Evolutionary conservation across 23 tunicate genomes (phyloP).

Genomic region (Trididemnum miniatum): DNA sequence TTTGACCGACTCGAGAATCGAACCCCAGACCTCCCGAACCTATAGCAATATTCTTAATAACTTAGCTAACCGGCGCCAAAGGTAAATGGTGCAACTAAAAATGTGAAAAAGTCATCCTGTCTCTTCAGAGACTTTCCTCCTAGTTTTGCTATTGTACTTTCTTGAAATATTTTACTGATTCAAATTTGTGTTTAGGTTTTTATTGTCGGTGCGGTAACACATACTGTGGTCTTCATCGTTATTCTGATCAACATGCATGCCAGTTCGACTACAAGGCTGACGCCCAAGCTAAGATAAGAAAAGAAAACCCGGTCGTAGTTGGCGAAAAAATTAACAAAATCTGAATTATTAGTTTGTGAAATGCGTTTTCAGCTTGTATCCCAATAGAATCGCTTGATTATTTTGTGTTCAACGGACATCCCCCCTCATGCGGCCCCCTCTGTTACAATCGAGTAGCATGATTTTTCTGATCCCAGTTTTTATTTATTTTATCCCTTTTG

Average conservation of each 20-base stretch:
- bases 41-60: no score
- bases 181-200: constrained; percentile 92
- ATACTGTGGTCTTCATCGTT: constrained; percentile 95
- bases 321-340: constrained; percentile 97
- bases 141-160: background rate
- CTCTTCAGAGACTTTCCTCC: background rate
- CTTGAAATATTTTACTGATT: no score
- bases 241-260: constrained; percentile 98
- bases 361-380: background rate
- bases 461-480: no score
- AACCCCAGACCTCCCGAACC: no score
- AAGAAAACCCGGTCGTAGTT: constrained; percentile 92
- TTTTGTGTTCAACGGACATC: no score
- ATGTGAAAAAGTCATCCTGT: no score
- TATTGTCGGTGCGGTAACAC: constrained; percentile 95
- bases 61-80: no score
- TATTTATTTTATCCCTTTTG: no score
- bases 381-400: background rate
- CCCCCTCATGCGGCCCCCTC: no score
- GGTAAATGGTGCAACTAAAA: no score
- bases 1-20: no score
- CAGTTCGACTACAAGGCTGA: constrained; percentile 95
- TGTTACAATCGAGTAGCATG: no score
- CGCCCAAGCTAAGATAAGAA: constrained; percentile 94
- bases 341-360: constrained; percentile 18